A percentile compares a stretch with the other conserved stretches of the same genome.
Evolutionary conservation across 2,888 invertebrate species (phyloP).

Genomic region (Acholoe squamosa): DNA sequence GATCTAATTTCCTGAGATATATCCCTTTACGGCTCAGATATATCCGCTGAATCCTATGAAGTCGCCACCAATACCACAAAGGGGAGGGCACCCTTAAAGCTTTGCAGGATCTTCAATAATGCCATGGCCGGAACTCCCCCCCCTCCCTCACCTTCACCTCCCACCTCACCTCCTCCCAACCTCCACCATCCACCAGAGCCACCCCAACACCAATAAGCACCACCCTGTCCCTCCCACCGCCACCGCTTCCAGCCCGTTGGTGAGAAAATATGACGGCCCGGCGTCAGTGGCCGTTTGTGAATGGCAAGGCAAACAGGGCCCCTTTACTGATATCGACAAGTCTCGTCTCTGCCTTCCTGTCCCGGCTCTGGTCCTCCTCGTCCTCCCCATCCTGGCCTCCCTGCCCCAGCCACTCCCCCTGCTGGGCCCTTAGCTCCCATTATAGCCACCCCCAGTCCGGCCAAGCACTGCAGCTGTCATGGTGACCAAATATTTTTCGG

Average conservation of each 20-base stretch:
- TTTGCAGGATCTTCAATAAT: neutral
- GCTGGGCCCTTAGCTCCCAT: neutral
- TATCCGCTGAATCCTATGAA: conserved; percentile 45
- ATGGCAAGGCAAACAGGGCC: conserved; percentile 34
- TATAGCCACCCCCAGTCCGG: neutral
- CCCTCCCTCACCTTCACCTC: neutral
- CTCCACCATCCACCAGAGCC: neutral
- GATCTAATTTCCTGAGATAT: conserved; percentile 37
- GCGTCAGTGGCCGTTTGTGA: conserved; percentile 20
- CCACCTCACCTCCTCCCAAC: neutral
- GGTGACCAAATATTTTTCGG: conserved; percentile 31
- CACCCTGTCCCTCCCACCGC: neutral
- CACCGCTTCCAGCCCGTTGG: neutral
- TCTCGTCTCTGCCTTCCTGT: neutral
- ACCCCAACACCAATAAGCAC: neutral
- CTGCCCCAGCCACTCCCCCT: neutral
- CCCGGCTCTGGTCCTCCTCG: neutral
- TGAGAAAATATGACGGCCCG: neutral
- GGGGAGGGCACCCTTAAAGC: neutral
- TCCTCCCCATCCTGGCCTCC: neutral
- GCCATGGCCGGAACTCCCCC: neutral
- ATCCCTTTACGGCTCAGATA: neutral
- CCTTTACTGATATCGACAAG: conserved; percentile 57
- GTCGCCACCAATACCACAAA: conserved; percentile 1
- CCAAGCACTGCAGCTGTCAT: neutral